These are phyloP conservation scores for Psittacus erithacus DNA, from an alignment of 2,113 vertebrate species.

Conservation along the genomic window DNA sequence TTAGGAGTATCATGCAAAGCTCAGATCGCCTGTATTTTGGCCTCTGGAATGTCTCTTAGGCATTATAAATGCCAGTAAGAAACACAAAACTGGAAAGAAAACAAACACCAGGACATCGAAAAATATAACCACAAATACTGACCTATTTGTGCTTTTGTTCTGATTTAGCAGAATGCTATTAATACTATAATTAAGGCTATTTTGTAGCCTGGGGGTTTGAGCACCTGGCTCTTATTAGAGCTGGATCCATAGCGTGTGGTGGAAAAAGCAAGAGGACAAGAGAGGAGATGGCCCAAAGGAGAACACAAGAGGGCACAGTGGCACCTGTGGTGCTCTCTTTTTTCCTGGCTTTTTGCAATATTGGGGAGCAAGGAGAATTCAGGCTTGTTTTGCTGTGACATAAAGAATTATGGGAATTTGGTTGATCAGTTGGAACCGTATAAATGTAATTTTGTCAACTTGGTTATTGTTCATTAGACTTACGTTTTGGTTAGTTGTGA, in stretches of 20 bases:
- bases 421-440: neutral
- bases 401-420: neutral
- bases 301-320: slow-evolving; percentile 68
- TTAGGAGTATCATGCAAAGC: slow-evolving; percentile 23
- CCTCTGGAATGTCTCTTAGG: slow-evolving; percentile 56
- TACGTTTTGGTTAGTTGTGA: neutral
- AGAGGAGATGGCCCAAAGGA: slow-evolving; percentile 1
- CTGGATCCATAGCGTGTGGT: neutral
- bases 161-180: slow-evolving; percentile 47
- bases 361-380: neutral
- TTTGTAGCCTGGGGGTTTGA: slow-evolving; percentile 15
- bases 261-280: neutral
- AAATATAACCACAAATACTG: slow-evolving; percentile 51
- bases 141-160: slow-evolving; percentile 3
- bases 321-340: slow-evolving; percentile 37
- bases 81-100: slow-evolving; percentile 48
- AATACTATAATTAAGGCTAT: slow-evolving; percentile 57
- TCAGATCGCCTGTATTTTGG: slow-evolving; percentile 21
- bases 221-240: slow-evolving; percentile 54
- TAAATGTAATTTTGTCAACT: neutral
- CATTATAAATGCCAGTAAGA: slow-evolving; percentile 50
- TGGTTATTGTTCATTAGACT: neutral
- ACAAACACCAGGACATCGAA: slow-evolving; percentile 28
- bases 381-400: neutral
- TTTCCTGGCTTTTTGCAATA: neutral